Evolutionary conservation across 2,113 vertebrate genomes (phyloP).

Genomic region (Protobothrops mucrosquamatus): DNA sequence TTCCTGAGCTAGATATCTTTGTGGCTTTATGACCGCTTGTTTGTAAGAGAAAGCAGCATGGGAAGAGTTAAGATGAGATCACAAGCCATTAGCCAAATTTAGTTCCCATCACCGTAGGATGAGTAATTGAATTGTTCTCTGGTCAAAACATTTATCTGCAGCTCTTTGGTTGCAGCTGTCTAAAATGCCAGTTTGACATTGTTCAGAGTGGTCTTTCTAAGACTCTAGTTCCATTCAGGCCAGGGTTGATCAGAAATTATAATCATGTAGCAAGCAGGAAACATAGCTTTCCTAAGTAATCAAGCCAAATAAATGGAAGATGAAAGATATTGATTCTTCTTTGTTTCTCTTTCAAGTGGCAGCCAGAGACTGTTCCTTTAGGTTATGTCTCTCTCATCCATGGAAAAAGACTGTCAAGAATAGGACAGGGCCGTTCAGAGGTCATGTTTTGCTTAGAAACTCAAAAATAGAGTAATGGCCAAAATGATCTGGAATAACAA

Average conservation of each 20-base stretch:
- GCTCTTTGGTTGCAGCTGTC: conserved; percentile 22
- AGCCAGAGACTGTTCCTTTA: background rate
- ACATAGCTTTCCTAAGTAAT: background rate
- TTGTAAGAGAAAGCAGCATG: background rate
- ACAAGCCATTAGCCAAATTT: conserved; percentile 27
- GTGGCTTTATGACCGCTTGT: background rate
- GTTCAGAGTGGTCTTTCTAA: conserved; percentile 26
- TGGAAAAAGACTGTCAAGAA: background rate
- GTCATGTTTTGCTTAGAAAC: background rate
- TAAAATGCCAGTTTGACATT: background rate
- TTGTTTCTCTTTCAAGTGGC: conserved; percentile 4
- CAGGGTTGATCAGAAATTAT: conserved; percentile 7
- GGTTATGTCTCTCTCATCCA: background rate
- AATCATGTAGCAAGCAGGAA: background rate
- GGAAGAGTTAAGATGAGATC: background rate
- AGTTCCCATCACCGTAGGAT: conserved; percentile 23
- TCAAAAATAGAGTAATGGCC: background rate
- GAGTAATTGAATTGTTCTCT: conserved; percentile 32
- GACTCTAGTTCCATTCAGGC: background rate
- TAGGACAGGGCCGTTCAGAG: background rate
- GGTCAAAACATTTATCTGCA: conserved; percentile 22
- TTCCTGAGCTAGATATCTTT: background rate
- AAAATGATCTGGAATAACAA: background rate
- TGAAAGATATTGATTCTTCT: background rate
- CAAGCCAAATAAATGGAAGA: conserved; percentile 24